These are phyloP conservation scores for Agrochola circellaris DNA, from an alignment of 2,888 invertebrate genomes.

Conservation along the genomic window DNA sequence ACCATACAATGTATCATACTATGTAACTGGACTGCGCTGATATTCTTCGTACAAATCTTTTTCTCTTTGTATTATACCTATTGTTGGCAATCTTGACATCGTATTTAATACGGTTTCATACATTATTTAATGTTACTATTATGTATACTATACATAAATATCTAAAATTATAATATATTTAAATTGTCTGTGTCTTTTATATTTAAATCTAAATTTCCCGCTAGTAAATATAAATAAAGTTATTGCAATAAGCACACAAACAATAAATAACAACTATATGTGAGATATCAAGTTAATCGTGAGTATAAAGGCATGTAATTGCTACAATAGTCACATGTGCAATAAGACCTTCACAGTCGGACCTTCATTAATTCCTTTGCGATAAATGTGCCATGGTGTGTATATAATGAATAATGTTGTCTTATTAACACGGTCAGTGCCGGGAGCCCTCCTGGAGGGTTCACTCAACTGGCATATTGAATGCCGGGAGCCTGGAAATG, in stretches of 20 bases:
- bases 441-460: too few relatives aligned
- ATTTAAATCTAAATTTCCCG: constrained; percentile 17
- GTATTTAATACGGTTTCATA: constrained; percentile 81
- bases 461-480: too few relatives aligned
- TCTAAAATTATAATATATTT: constrained; percentile 74
- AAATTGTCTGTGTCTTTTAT: constrained; percentile 45
- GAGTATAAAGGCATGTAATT: constrained; percentile 4
- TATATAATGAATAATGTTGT: neutral
- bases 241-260: neutral
- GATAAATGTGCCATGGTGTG: constrained; percentile 20
- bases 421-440: too few relatives aligned
- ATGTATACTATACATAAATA: constrained; percentile 71
- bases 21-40: constrained; percentile 78
- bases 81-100: constrained; percentile 80
- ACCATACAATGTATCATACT: constrained; percentile 73
- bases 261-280: constrained; percentile 5
- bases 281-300: neutral
- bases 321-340: constrained; percentile 5
- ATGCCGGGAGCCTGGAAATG: too few relatives aligned
- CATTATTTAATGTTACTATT: constrained; percentile 76
- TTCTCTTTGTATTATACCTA: constrained; percentile 80
- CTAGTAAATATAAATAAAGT: neutral
- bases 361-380: constrained; percentile 33
- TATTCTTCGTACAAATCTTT: constrained; percentile 87
- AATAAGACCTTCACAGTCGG: constrained; percentile 33